Evolutionary conservation across 2,797 vertebrate genomes (phyloP).

Genomic region (Artibeus jamaicensis): DNA sequence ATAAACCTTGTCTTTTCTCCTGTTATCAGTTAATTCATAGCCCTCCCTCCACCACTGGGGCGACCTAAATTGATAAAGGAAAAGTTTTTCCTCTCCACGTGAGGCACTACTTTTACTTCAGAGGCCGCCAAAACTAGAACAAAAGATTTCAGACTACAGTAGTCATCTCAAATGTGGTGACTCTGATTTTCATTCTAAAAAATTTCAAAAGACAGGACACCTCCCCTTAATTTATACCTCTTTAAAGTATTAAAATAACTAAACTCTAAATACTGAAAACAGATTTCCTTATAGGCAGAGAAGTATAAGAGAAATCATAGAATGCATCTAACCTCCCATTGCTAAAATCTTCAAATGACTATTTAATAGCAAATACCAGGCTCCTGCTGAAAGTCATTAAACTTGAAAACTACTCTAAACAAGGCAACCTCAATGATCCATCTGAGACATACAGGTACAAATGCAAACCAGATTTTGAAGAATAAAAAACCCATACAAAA

Average conservation of each 20-base stretch:
- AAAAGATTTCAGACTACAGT: neutral
- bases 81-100: neutral
- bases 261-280: neutral
- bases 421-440: neutral
- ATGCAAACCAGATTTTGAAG: slow-evolving; percentile 10
- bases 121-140: slow-evolving; percentile 3
- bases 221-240: slow-evolving; percentile 7
- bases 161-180: neutral
- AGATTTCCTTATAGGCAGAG: neutral
- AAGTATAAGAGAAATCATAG: neutral
- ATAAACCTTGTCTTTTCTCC: neutral
- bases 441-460: neutral
- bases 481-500: neutral
- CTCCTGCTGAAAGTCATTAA: slow-evolving; percentile 34
- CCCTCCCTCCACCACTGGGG: neutral
- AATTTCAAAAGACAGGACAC: slow-evolving; percentile 2
- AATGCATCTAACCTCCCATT: neutral
- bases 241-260: slow-evolving; percentile 20
- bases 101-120: neutral
- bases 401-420: slow-evolving; percentile 30
- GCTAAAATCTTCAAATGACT: slow-evolving; percentile 20
- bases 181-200: slow-evolving; percentile 10
- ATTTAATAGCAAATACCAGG: slow-evolving; percentile 35
- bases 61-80: neutral
- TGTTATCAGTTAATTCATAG: neutral